Percentiles rank a stretch among this genome's conserved stretches.
These are phyloP conservation scores for Kryptolebias marmoratus DNA, from an alignment of 2,113 vertebrate species.

Conservation along the genomic window DNA sequence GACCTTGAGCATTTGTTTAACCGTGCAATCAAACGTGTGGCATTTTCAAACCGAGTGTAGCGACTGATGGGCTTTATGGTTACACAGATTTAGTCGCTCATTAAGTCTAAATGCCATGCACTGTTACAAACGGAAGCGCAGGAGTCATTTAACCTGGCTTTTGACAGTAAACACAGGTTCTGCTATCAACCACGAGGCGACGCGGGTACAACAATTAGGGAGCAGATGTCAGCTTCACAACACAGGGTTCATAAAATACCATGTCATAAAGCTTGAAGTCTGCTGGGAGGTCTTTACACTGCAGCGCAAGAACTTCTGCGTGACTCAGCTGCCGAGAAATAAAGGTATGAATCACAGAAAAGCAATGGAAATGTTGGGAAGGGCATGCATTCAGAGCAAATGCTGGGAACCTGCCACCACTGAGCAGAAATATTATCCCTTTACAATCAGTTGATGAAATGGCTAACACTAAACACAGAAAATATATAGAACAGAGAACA, in stretches of 20 bases:
- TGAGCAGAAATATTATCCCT: conserved; percentile 24
- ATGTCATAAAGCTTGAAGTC: conserved; percentile 22
- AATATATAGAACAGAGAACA: not conserved
- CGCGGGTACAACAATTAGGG: conserved; percentile 15
- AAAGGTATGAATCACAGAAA: conserved; percentile 39
- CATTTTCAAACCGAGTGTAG: conserved; percentile 46
- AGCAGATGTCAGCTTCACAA: conserved; percentile 44
- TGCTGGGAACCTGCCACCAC: conserved; percentile 14
- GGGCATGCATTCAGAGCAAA: conserved; percentile 19
- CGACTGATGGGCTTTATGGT: conserved; percentile 52
- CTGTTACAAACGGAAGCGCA: conserved; percentile 31
- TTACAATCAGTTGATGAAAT: conserved; percentile 4
- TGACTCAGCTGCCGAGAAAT: conserved; percentile 44
- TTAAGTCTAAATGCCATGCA: conserved; percentile 64
- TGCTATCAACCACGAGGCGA: conserved; percentile 28
- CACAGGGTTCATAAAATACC: conserved; percentile 27
- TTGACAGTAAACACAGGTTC: conserved; percentile 49
- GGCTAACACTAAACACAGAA: conserved; percentile 20
- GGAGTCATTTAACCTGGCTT: conserved; percentile 37
- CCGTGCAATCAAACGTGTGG: conserved; percentile 36
- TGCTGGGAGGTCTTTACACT: not conserved
- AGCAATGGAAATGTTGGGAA: conserved; percentile 20
- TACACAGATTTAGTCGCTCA: conserved; percentile 45
- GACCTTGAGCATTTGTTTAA: conserved; percentile 51
- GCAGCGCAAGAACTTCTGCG: not conserved